Conservation (phyloP, 2,888 invertebrate species). For the Drosophila mimica region DNA sequence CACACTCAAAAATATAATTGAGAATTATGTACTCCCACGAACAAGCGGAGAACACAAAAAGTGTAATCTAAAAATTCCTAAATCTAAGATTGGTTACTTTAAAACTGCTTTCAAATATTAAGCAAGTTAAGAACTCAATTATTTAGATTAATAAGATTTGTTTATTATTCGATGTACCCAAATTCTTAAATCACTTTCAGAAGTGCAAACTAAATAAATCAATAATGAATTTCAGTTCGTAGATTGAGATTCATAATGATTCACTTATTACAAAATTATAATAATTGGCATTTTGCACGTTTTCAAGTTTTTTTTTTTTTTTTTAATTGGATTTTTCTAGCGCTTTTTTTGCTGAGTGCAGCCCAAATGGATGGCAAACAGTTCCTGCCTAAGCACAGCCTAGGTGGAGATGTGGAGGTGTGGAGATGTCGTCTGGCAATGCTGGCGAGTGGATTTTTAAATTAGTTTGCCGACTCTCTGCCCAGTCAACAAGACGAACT, state of each 20-base stretch:
- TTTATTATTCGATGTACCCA: neutral
- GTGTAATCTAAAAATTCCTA: neutral
- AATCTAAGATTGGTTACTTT: neutral
- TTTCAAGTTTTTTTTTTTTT: neutral
- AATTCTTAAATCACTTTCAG: neutral
- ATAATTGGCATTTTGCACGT: neutral
- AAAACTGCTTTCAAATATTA: neutral
- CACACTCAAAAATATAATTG: constrained; percentile 5
- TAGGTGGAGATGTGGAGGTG: constrained; percentile 11
- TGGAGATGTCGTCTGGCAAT: constrained; percentile 33
- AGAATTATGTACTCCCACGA: neutral
- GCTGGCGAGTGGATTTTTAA: constrained; percentile 81
- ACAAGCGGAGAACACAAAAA: neutral
- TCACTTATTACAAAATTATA: neutral
- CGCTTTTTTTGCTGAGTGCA: constrained; percentile 1
- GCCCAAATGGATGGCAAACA: constrained; percentile 5
- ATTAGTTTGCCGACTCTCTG: constrained; percentile 70
- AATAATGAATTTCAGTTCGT: neutral
- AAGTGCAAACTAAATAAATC: neutral
- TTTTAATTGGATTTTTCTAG: neutral
- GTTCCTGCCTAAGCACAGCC: constrained; percentile 21
- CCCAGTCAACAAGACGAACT: constrained; percentile 12
- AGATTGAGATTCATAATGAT: neutral
- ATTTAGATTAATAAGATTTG: neutral
- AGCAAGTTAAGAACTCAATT: neutral